These are phyloP conservation scores for Anadara kagoshimensis DNA, from an alignment of 1,140 invertebrate species.

Conservation along the genomic window DNA sequence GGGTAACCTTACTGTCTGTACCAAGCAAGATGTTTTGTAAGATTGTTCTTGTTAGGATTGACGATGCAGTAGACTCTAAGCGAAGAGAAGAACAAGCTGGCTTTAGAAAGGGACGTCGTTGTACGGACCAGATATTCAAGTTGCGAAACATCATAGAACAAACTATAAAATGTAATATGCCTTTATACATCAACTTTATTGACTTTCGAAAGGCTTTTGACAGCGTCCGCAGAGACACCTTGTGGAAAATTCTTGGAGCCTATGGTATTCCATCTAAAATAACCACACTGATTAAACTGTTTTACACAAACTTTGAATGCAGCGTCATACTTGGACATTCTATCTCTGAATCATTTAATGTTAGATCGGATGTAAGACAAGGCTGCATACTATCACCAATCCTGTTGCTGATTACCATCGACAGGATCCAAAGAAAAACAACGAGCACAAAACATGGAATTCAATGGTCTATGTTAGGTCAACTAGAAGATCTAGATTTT, in stretches of 20 bases:
- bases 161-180: conserved; percentile 42
- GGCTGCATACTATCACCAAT: conserved; percentile 6
- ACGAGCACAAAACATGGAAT: conserved; percentile 8
- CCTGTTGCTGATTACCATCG: conserved; percentile 5
- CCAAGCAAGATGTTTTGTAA: too few relatives aligned
- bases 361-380: conserved; percentile 12
- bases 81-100: too few relatives aligned
- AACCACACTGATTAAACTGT: conserved; percentile 24
- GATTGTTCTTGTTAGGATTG: too few relatives aligned
- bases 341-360: too few relatives aligned
- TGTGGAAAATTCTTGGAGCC: conserved; percentile 24
- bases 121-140: too few relatives aligned
- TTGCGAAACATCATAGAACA: conserved; percentile 45
- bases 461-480: not conserved
- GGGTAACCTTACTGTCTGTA: conserved; percentile 38
- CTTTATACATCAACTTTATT: conserved; percentile 54
- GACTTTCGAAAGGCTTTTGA: too few relatives aligned
- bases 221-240: too few relatives aligned
- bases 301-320: conserved; percentile 20
- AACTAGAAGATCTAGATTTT: conserved; percentile 10
- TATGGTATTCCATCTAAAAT: conserved; percentile 47
- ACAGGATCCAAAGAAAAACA: conserved; percentile 14
- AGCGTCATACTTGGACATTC: conserved; percentile 11
- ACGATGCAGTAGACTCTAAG: too few relatives aligned
- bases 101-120: too few relatives aligned